phyloP scores from a whole-genome alignment of 2,113 vertebrate genomes.

The Phalacrocorax pelagicus region DNA sequence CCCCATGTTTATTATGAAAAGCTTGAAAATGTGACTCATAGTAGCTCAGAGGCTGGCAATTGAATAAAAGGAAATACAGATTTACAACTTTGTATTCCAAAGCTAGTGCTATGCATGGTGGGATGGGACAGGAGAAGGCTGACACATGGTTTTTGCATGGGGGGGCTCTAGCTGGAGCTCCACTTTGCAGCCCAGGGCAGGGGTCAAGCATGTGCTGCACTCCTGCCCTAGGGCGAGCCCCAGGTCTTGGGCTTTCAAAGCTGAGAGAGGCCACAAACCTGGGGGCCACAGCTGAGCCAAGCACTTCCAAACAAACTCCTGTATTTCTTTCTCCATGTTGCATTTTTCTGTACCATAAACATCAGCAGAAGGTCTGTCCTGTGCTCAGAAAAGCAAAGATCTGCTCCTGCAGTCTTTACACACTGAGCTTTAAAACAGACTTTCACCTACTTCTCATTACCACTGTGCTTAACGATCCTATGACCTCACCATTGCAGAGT shows the following conservation, averaged over 20 bases:
- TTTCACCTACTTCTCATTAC: not conserved
- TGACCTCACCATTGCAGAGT: not conserved
- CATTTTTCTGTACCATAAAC: not conserved
- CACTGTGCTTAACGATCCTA: not conserved
- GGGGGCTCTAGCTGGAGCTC: not conserved
- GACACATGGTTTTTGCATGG: not conserved
- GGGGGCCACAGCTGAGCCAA: not conserved
- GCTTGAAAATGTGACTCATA: not conserved
- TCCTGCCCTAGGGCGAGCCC: not conserved
- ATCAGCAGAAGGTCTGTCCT: not conserved
- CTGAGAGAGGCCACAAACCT: not conserved
- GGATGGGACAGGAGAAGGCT: not conserved
- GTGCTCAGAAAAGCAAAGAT: not conserved
- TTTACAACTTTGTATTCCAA: not conserved
- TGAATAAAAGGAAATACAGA: not conserved
- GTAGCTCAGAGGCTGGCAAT: not conserved
- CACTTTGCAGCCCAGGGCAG: not conserved
- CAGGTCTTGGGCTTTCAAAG: not conserved
- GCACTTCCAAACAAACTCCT: not conserved
- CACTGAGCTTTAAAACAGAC: not conserved
- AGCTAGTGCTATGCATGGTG: not conserved
- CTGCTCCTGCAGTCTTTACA: not conserved
- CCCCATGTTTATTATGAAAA: not conserved
- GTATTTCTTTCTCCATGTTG: not conserved
- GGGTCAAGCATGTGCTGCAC: not conserved